Base-by-base conservation (phyloP, 1,140 invertebrate species). In the Drosophila saltans region DNA sequence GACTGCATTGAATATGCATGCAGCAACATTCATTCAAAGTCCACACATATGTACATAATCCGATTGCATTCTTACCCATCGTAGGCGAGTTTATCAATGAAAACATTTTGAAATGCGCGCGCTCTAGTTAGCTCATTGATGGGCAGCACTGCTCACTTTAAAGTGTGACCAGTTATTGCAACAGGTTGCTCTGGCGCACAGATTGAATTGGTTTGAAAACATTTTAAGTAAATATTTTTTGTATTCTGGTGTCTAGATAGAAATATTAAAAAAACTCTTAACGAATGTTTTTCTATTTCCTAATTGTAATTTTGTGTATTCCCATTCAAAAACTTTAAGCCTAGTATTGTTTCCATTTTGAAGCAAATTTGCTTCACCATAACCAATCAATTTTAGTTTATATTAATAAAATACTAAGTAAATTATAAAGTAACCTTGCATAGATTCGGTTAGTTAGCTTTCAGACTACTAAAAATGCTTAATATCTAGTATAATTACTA, bases 91-190 rank as follows among this genome's bases (percentile, higher is more conserved):
- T 26, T 30, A 11, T 66, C 21, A 52, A 26, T 40, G 16, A 1
- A 6, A 57, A 40, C 24, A 52, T 52, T 75, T 75, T 75, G 48
- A 75, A 75, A 45, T 43, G 41, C 64, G 72, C 73, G 66, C 64
- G 11, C 43, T 65, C 11, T 30, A 28, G 8, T 24, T 28, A 8
- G n/a, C 8, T 11, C n/a, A 5, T 33, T 36, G 21, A 75, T 75
- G 73, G 74, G 73, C 56, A 77, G 55, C 73, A 77, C 56, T 70
- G 10, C 36, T 30, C 28, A 30, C 55, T 30, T 7, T 0, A 3
- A 8, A 75, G 72, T 77, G 74, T 59, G 74, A 33, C 73, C 73
- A 28, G 21, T 1, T 0, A 5, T 7, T 5, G 2, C 21, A 11
- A 56, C 8, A 10, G 41, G 8, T 9, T 36, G 26, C 33, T 36